These are phyloP conservation scores for Aplodontia rufa DNA, from an alignment of 2,113 vertebrate genomes.

Conservation along the genomic window DNA sequence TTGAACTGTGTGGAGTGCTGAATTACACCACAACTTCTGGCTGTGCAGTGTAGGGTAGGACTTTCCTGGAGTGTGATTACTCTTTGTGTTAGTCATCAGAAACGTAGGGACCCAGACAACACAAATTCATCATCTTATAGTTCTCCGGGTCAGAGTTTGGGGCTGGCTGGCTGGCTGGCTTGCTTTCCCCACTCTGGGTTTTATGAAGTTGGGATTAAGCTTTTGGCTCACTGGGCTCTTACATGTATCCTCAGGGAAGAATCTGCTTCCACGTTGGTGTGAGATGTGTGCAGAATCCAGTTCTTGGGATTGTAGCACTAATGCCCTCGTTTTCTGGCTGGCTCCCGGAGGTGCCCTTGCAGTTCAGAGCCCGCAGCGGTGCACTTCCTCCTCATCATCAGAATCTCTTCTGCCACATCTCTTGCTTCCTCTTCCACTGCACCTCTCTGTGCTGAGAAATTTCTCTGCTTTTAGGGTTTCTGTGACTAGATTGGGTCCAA, in stretches of 20 bases:
- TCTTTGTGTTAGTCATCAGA: neutral
- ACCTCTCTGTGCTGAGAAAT: neutral
- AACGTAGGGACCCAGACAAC: neutral
- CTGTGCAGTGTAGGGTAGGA: neutral
- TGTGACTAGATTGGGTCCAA: neutral
- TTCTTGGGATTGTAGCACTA: neutral
- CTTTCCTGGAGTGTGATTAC: neutral
- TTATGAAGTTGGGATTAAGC: neutral
- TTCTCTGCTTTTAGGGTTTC: neutral
- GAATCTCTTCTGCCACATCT: neutral
- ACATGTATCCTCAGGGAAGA: neutral
- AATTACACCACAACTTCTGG: neutral
- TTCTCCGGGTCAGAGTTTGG: neutral
- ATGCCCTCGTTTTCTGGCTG: neutral
- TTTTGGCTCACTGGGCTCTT: neutral
- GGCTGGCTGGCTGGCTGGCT: neutral
- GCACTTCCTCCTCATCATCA: neutral
- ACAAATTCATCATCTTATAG: neutral
- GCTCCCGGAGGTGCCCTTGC: fast-evolving
- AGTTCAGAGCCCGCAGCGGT: neutral
- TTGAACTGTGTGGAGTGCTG: too few species aligned
- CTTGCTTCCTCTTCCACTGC: neutral
- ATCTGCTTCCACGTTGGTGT: neutral
- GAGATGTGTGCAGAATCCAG: neutral
- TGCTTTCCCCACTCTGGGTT: neutral